Base-by-base conservation (phyloP, 2,888 invertebrate species). In the Sarcophaga rosellei region DNA sequence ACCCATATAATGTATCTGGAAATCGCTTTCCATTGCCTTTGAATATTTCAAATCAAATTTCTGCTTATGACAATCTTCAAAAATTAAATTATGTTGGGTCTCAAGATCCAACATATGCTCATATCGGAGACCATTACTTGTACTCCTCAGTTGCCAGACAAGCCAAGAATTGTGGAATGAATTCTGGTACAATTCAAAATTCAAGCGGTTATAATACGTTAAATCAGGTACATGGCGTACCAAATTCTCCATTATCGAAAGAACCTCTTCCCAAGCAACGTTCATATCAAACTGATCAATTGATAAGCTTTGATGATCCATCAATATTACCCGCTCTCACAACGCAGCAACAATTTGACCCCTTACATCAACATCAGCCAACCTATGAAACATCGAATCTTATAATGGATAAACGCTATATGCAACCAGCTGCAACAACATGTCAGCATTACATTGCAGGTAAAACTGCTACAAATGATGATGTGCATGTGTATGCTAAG, bases 1-100 rank as follows among this genome's bases (percentile, higher is more conserved):
- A 92, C 80, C 92, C 91, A 0, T 93, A 93, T 77, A 93, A 93
- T 90, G 92, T 92, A 3, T 92, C 93, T 0, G 93, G 93, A 1
- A 93, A 93, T 90, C 92, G 93, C 3, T 92, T 91, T 89, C 93
- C 93, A 4, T 89, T 93, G 45, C 93, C 93, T 35, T 91, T 90
- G 63, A 93, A 92, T 85, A 92, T 93, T 68, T 93, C 93, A 53
- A 92, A 90, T 87, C 93, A 93, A 72, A 88, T 93, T 3, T 89
- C 90, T 4, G 90, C 90, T 20, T 92, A 91, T 81, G 84, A 86
- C 5, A 73, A 59, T 65, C n/a, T 74, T 1, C 45, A 74, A n/a
- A 53, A 70, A n/a, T 66, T 21, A 15, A 65, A 47, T 17, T 69
- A 65, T 6, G 20, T 20, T 15, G 89, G 89, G 53, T 88, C 89